These are phyloP conservation scores for Lipotes vexillifer DNA, from an alignment of 2,113 vertebrate genomes.

Conservation along the genomic window DNA sequence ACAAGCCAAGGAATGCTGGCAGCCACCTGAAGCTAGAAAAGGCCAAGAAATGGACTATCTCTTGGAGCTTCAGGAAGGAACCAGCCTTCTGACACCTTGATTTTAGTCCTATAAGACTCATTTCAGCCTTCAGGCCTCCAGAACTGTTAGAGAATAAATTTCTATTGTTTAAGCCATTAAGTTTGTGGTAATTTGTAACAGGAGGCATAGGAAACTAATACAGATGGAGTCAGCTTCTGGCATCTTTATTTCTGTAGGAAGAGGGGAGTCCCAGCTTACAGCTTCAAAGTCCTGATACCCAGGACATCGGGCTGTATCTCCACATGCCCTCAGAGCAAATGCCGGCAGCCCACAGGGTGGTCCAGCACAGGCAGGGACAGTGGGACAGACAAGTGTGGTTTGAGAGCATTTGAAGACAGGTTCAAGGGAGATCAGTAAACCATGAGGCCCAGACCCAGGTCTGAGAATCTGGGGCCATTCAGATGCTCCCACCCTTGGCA, in stretches of 20 bases:
- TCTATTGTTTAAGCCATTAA: background rate
- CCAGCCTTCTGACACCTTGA: background rate
- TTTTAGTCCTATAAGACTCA: background rate
- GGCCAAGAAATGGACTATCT: background rate
- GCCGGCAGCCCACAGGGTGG: accelerated
- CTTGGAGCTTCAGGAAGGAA: background rate
- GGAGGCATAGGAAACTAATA: background rate
- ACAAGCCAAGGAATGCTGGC: background rate
- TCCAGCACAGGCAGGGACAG: background rate
- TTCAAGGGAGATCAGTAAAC: background rate
- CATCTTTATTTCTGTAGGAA: background rate
- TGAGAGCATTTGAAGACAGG: background rate
- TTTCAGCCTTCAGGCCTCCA: background rate
- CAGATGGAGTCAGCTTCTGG: background rate
- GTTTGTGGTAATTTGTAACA: background rate
- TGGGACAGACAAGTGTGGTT: accelerated
- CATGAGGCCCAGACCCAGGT: background rate
- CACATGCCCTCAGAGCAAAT: background rate
- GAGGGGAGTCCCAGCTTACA: background rate
- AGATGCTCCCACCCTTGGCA: background rate
- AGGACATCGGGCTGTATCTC: background rate
- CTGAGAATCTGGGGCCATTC: background rate
- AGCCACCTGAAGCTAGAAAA: background rate
- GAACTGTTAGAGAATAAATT: background rate
- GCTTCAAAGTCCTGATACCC: background rate